Evolutionary conservation across 1,140 invertebrate genomes (phyloP).

Genomic region (Reticulitermes speratus): DNA sequence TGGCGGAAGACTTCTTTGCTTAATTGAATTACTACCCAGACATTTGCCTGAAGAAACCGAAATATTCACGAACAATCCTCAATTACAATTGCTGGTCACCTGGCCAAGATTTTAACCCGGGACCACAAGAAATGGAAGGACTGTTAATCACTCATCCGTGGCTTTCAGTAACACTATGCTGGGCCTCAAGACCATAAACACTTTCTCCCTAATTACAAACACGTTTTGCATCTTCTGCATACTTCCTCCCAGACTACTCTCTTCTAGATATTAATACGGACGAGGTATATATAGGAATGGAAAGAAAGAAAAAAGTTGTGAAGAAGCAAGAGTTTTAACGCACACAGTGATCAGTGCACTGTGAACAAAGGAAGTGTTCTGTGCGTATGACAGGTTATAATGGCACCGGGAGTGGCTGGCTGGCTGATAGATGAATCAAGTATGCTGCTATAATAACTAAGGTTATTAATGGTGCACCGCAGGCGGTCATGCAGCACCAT

Average conservation of each 20-base stretch:
- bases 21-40: too few relatives aligned
- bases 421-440: conserved; percentile 15
- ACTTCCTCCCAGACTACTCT: not conserved
- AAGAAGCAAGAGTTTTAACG: not conserved
- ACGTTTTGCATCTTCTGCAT: too few relatives aligned
- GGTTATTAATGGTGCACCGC: not conserved
- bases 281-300: not conserved
- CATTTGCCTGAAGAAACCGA: too few relatives aligned
- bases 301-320: not conserved
- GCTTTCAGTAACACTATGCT: too few relatives aligned
- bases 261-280: not conserved
- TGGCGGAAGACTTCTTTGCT: too few relatives aligned
- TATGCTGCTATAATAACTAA: conserved; percentile 1
- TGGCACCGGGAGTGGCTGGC: not conserved
- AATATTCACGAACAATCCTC: too few relatives aligned
- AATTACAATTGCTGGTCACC: too few relatives aligned
- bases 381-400: conserved; percentile 6
- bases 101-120: too few relatives aligned
- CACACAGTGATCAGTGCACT: not conserved
- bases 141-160: too few relatives aligned
- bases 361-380: not conserved
- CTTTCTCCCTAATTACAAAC: too few relatives aligned
- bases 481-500: not conserved
- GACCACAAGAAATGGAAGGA: too few relatives aligned
- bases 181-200: too few relatives aligned